Evolutionary conservation across 2,888 invertebrate species (phyloP), one percentile per base, ranked within the genome.

Genomic region (Limnephilus auricula): DNA sequence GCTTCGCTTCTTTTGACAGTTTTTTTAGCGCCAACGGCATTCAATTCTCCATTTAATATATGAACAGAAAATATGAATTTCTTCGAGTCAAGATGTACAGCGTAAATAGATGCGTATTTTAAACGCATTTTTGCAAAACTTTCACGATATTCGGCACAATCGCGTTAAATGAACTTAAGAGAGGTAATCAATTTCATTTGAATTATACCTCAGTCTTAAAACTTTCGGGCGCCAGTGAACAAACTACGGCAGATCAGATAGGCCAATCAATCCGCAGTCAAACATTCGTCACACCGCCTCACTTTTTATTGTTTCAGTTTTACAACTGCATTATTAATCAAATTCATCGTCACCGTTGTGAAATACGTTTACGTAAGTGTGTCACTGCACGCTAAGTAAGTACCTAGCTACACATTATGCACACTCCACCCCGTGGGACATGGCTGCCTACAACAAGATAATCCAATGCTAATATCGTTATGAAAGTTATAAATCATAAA

Each of bases 241-340:
- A 2, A 83, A 34, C 78, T 65, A 91, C 89, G 89, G 79, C 91
- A 50, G 34, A n/a, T 86, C 83, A 79, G 92, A 92, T 91, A 92
- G 90, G 45, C 83, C 86, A 50, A 86, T 50, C 85, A 45, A 45
- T 30, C 86, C 31, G 10, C 30, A 32, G 31, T 31, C 65, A 40
- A 45, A 50, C 32, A 86, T 86, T 86, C 45, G 86, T 86, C 87
- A 90, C 45, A 82, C 45, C 82, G 87, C 79, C 80, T 90, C 50
- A n/a, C 45, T 45, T 87, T 80, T 87, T 90, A 89, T 90, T 90
- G 90, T 87, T 87, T 79, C 50, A 30, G 40, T 90, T 87, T 30
- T 90, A 40, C 86, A 86, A 86, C 87, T 80, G 90, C 90, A 90
- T 90, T 90, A 90, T 90, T 90, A 90, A 90, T 90, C 90, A 90